Conservation (phyloP, 30 jellyfish, hydroid and myxozoan species). For the Chironex yamaguchii region DNA sequence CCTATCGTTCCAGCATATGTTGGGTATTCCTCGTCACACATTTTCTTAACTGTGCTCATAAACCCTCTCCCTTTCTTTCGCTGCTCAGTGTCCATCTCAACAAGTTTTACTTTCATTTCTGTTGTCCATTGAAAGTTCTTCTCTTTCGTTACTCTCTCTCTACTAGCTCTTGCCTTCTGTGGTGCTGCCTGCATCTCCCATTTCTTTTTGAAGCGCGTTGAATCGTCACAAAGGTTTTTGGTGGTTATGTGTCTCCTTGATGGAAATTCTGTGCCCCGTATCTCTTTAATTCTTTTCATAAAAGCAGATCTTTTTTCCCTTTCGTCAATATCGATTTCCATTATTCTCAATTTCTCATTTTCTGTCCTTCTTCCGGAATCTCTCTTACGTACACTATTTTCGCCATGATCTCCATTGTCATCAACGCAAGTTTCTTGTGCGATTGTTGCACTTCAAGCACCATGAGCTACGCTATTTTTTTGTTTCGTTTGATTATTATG, state of each 20-base stretch:
- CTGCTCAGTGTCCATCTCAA: slow-evolving; percentile 3
- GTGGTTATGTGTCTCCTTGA: background rate
- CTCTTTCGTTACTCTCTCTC: background rate
- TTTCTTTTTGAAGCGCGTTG: background rate
- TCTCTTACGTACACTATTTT: no score
- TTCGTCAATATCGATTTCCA: background rate
- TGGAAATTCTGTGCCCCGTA: background rate
- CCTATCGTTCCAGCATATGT: slow-evolving; percentile 3
- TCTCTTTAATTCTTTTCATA: background rate
- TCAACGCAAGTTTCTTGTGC: no score
- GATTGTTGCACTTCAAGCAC: no score
- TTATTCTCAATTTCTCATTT: background rate
- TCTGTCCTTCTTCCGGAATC: no score
- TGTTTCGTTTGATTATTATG: no score
- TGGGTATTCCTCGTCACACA: slow-evolving; percentile 12
- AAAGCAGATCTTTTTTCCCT: background rate
- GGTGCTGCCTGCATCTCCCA: no score
- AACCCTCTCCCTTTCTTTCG: slow-evolving; percentile 14
- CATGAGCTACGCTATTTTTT: no score
- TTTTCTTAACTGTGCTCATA: background rate
- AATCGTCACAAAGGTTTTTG: background rate
- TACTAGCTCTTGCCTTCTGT: no score
- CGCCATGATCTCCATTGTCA: no score
- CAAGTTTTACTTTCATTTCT: slow-evolving; percentile 8
- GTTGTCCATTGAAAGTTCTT: slow-evolving; percentile 1